Evolutionary conservation across 2,113 vertebrate species (phyloP).

Genomic region (Carassius carassius): DNA sequence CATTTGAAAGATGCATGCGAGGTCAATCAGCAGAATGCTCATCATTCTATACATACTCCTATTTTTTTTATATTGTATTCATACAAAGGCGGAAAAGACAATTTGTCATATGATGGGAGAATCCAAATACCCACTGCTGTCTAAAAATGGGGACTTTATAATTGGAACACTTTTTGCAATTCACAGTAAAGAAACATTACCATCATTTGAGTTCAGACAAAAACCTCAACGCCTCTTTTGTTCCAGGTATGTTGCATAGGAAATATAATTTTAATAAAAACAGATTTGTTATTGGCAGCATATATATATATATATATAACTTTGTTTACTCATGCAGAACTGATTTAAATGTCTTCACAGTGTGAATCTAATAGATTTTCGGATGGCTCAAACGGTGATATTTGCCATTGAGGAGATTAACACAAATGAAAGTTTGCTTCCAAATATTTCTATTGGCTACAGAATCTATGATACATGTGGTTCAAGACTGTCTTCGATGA

Average conservation of each 20-base stretch:
- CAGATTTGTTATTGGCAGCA: neutral
- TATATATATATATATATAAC: neutral
- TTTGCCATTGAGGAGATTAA: constrained; percentile 73
- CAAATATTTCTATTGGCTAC: constrained; percentile 70
- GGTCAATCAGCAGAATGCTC: neutral
- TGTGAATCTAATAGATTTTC: constrained; percentile 73
- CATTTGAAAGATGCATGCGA: neutral
- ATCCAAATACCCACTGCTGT: constrained; percentile 69
- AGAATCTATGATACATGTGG: constrained; percentile 77
- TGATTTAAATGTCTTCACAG: constrained; percentile 50
- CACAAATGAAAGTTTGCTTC: neutral
- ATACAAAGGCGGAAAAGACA: constrained; percentile 42
- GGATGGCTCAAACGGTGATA: constrained; percentile 75
- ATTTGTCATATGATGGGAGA: constrained; percentile 66
- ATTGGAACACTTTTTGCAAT: constrained; percentile 77
- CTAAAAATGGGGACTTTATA: constrained; percentile 69
- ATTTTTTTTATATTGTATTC: neutral
- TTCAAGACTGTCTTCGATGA: constrained; percentile 71
- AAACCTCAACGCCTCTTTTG: constrained; percentile 64
- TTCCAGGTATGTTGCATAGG: constrained; percentile 64
- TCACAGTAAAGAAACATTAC: constrained; percentile 68
- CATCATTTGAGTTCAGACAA: constrained; percentile 63
- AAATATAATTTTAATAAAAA: constrained; percentile 3
- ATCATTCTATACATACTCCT: neutral
- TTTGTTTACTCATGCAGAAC: neutral